Percentiles rank a stretch among this genome's conserved stretches.
Conservation (phyloP, 2,888 invertebrate species). For the Theretra japonica region DNA sequence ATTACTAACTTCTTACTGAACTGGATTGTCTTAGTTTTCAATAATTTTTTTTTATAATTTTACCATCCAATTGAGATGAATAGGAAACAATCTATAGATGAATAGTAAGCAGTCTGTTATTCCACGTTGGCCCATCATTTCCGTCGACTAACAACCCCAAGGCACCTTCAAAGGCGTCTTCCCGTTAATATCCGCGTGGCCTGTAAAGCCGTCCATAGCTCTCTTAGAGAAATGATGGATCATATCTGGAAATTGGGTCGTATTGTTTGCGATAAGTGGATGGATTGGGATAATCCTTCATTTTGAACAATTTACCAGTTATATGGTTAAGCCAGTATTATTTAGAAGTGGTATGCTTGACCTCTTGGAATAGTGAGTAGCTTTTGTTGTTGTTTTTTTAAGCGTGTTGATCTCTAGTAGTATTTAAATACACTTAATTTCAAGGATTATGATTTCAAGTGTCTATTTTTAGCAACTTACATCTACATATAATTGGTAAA, state of each 20-base stretch:
- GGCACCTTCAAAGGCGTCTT: conserved; percentile 1
- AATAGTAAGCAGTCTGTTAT: too few species aligned
- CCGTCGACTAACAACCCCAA: not conserved
- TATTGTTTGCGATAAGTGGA: conserved; percentile 24
- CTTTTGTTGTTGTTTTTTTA: not conserved
- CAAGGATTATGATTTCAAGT: not conserved
- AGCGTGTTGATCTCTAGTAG: too few species aligned
- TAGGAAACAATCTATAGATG: too few species aligned
- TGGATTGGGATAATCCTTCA: conserved; percentile 23
- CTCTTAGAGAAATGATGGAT: conserved; percentile 22
- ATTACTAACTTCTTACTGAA: too few species aligned
- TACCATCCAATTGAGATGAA: too few species aligned
- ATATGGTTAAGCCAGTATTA: too few species aligned
- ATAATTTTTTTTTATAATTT: too few species aligned
- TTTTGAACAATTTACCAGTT: not conserved
- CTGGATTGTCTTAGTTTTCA: too few species aligned
- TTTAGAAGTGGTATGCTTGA: too few species aligned
- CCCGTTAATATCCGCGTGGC: conserved; percentile 10
- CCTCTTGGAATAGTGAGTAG: not conserved
- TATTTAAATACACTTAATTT: too few species aligned
- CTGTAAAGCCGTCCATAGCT: not conserved
- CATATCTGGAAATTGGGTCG: conserved; percentile 20
- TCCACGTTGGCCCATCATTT: not conserved
- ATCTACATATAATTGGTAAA: not conserved
- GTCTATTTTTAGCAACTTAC: not conserved